These are phyloP conservation scores for Pseudomyrmex flavicornis DNA, from an alignment of 1,140 invertebrate species.

Conservation along the genomic window DNA sequence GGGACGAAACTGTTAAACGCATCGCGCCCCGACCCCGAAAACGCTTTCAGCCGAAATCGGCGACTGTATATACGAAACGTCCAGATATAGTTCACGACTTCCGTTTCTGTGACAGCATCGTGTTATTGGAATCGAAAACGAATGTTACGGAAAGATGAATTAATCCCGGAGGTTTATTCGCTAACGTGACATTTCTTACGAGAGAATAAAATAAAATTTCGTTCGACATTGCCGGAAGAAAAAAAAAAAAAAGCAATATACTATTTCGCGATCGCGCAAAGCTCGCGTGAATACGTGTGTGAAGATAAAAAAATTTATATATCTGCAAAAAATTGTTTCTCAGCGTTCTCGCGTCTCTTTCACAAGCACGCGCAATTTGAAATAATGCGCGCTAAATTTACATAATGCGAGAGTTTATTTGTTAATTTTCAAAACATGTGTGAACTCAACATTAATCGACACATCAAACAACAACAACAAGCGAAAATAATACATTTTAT, in stretches of 20 bases:
- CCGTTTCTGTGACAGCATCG: background rate
- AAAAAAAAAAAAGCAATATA: too few relatives aligned
- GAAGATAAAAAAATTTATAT: background rate
- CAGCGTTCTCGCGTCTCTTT: background rate
- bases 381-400: too few relatives aligned
- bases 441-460: background rate
- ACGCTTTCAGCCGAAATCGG: conserved; percentile 5
- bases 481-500: conserved; percentile 6
- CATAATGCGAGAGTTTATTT: too few relatives aligned
- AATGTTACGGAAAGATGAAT: conserved; percentile 5
- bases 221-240: background rate
- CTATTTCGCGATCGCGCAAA: too few relatives aligned
- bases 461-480: background rate
- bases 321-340: background rate
- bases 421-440: too few relatives aligned
- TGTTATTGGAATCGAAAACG: background rate
- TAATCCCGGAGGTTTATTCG: background rate
- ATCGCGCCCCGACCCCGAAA: background rate
- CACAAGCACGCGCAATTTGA: too few relatives aligned
- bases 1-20: conserved; percentile 8
- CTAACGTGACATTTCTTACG: too few relatives aligned
- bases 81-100: background rate
- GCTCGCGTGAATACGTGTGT: too few relatives aligned
- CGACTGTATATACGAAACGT: background rate
- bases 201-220: background rate